These are phyloP conservation scores for Cotesia chilonis DNA, from an alignment of 1,140 invertebrate genomes.

Conservation along the genomic window DNA sequence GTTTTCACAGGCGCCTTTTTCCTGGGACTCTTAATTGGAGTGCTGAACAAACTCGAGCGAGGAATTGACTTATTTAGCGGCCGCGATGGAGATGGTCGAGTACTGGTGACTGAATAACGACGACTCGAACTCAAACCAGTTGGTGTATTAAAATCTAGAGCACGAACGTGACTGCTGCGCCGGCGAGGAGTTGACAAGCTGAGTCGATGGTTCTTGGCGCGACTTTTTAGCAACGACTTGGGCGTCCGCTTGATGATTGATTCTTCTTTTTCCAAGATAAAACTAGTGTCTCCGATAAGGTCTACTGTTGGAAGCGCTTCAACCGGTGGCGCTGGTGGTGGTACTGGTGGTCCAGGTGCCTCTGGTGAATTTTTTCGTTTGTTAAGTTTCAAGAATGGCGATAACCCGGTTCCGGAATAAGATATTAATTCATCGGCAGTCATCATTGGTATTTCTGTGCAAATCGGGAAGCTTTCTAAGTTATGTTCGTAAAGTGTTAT, in stretches of 20 bases:
- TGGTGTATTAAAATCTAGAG: constrained; percentile 61
- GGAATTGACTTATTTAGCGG: constrained; percentile 47
- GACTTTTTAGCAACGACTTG: constrained; percentile 52
- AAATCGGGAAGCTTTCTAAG: constrained; percentile 39
- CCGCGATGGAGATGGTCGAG: constrained; percentile 36
- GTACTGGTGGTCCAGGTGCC: background rate
- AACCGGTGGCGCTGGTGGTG: background rate
- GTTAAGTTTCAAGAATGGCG: constrained; percentile 56
- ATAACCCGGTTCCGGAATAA: constrained; percentile 51
- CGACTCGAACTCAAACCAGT: constrained; percentile 40
- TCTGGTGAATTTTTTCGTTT: constrained; percentile 6
- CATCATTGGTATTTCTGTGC: constrained; percentile 48
- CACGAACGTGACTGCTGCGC: constrained; percentile 57
- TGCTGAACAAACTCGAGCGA: constrained; percentile 55
- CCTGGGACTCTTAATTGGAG: constrained; percentile 43
- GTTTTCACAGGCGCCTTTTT: constrained; percentile 37
- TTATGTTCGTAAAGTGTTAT: constrained; percentile 56
- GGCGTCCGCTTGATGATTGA: constrained; percentile 56
- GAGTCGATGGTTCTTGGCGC: constrained; percentile 56
- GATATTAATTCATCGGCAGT: constrained; percentile 52
- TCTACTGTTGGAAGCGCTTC: background rate
- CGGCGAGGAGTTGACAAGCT: constrained; percentile 63
- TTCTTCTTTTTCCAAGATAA: constrained; percentile 35
- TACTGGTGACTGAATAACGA: constrained; percentile 26
- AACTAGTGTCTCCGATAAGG: background rate